Evolutionary conservation across 2,113 vertebrate species (phyloP).

Genomic region (Cinclus mexicanus): DNA sequence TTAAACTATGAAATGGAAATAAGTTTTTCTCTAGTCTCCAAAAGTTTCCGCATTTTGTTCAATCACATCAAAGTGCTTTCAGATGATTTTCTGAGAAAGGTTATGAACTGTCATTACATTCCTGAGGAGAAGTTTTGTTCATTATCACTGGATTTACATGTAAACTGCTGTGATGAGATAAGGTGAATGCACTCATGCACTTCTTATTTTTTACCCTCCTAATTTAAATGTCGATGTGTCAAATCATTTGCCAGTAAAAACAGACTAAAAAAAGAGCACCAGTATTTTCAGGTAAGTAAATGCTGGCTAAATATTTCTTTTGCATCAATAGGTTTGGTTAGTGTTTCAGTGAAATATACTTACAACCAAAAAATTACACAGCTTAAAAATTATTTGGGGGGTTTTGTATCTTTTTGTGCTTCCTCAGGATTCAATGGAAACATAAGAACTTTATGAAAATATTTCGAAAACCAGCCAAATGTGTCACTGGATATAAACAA

Average conservation of each 20-base stretch:
- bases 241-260: background rate
- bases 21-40: background rate
- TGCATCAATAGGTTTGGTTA: background rate
- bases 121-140: accelerated
- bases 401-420: background rate
- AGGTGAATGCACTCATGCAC: background rate
- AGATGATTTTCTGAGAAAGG: background rate
- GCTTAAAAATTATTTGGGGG: background rate
- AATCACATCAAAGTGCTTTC: background rate
- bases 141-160: background rate
- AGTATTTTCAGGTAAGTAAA: background rate
- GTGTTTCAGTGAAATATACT: background rate
- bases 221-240: background rate
- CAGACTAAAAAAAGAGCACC: accelerated
- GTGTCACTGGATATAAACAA: background rate
- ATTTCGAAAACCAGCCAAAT: background rate
- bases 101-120: background rate
- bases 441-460: background rate
- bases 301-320: background rate
- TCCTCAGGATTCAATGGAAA: background rate
- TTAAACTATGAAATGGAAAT: background rate
- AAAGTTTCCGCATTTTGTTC: background rate
- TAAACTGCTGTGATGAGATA: background rate
- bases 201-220: background rate
- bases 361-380: background rate